phyloP scores from a whole-genome alignment of 2,888 invertebrate species.

The Muscina levida region DNA sequence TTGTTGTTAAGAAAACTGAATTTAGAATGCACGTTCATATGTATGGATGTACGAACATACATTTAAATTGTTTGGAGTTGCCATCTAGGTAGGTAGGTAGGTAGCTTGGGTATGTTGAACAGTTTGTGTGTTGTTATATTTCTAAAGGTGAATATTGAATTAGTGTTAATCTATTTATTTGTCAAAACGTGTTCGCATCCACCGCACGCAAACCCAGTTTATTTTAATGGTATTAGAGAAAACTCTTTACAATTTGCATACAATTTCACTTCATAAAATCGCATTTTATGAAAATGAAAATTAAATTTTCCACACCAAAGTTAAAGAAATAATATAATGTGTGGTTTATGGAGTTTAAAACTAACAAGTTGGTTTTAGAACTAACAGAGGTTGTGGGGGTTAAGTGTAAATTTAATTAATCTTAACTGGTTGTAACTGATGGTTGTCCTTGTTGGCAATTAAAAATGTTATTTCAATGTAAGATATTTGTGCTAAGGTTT shows the following conservation, averaged over 20 bases:
- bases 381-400: too few relatives aligned
- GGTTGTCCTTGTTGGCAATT: too few relatives aligned
- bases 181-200: slow-evolving; percentile 51
- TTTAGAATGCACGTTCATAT: too few relatives aligned
- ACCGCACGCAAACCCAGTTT: slow-evolving; percentile 47
- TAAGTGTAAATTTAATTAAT: too few relatives aligned
- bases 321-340: neutral
- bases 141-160: slow-evolving; percentile 63
- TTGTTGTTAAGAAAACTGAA: slow-evolving; percentile 29
- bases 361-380: too few relatives aligned
- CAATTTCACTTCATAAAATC: neutral
- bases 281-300: slow-evolving; percentile 37
- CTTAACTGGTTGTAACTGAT: too few relatives aligned
- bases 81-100: too few relatives aligned
- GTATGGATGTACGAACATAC: too few relatives aligned
- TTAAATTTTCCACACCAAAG: slow-evolving; percentile 13
- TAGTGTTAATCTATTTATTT: slow-evolving; percentile 60
- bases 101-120: slow-evolving; percentile 39
- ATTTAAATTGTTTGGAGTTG: slow-evolving; percentile 23
- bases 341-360: neutral
- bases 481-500: too few relatives aligned
- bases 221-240: slow-evolving; percentile 59
- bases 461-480: too few relatives aligned
- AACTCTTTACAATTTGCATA: slow-evolving; percentile 44
- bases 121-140: slow-evolving; percentile 2